Conservation (phyloP, 2,888 invertebrate genomes). For the Thalpophila matura region DNA sequence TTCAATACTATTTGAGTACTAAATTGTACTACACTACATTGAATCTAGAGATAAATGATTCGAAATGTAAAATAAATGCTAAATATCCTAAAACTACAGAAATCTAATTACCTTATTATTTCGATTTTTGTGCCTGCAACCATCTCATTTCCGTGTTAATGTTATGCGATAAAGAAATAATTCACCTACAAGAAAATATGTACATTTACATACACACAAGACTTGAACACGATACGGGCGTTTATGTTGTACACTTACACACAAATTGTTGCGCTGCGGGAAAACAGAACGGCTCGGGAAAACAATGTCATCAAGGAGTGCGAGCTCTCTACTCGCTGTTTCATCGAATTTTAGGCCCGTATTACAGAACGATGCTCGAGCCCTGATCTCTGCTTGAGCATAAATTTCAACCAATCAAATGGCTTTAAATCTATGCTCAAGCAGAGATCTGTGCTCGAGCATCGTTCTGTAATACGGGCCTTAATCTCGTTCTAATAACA, state of each 20-base stretch:
- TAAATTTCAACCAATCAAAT: no score
- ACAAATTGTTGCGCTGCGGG: constrained; percentile 17
- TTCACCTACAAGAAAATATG: background rate
- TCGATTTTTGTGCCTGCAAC: no score
- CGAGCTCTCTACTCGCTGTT: constrained; percentile 33
- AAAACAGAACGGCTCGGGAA: constrained; percentile 17
- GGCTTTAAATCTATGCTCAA: no score
- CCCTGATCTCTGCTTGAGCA: no score
- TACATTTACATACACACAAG: background rate
- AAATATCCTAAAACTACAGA: background rate
- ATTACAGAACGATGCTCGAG: no score
- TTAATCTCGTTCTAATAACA: constrained; percentile 50
- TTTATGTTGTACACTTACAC: background rate
- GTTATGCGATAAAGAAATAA: constrained; percentile 1
- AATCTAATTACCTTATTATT: no score
- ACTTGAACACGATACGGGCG: background rate
- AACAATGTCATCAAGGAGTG: constrained; percentile 46
- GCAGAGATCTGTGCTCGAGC: no score
- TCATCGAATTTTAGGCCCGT: constrained; percentile 49
- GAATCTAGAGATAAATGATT: no score
- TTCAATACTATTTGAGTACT: no score
- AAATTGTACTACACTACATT: no score
- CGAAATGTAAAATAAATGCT: background rate
- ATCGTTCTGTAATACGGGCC: no score
- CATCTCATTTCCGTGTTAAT: background rate